Percentiles rank a stretch among this genome's conserved stretches.
Conservation (phyloP, 2,113 vertebrate genomes). For the Alethe castanea region DNA sequence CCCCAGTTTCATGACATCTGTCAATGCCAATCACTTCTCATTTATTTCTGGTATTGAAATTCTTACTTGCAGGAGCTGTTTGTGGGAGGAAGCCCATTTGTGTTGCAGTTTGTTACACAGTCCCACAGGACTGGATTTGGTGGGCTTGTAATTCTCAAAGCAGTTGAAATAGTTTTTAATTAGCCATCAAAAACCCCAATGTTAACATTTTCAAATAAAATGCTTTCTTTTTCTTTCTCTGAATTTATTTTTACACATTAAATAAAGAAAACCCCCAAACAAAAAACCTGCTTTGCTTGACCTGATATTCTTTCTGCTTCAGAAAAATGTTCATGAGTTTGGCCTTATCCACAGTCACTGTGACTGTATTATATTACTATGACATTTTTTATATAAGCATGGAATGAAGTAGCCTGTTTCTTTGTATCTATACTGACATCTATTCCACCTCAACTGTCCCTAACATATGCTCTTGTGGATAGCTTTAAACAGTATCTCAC, state of each 20-base stretch:
- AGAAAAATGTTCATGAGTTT: background rate
- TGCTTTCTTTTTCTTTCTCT: background rate
- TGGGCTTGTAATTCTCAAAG: background rate
- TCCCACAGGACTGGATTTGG: background rate
- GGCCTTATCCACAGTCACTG: background rate
- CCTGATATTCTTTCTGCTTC: background rate
- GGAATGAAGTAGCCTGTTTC: background rate
- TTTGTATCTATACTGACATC: background rate
- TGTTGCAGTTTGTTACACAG: background rate
- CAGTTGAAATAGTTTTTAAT: background rate
- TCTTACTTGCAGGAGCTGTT: background rate
- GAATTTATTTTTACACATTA: background rate
- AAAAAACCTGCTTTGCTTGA: background rate
- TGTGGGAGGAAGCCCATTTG: background rate
- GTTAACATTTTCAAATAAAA: background rate
- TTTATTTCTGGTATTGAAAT: background rate
- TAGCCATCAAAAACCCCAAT: background rate
- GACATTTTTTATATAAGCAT: background rate
- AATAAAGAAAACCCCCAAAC: background rate
- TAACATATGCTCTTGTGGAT: accelerated
- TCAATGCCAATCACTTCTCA: background rate
- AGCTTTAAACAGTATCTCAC: background rate
- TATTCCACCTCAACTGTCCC: background rate
- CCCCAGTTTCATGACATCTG: background rate
- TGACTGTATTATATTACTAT: background rate